A percentile compares a stretch with the other conserved stretches of the same genome.
Evolutionary conservation across 2,888 invertebrate species (phyloP).

Genomic region (Taenaris catops): DNA sequence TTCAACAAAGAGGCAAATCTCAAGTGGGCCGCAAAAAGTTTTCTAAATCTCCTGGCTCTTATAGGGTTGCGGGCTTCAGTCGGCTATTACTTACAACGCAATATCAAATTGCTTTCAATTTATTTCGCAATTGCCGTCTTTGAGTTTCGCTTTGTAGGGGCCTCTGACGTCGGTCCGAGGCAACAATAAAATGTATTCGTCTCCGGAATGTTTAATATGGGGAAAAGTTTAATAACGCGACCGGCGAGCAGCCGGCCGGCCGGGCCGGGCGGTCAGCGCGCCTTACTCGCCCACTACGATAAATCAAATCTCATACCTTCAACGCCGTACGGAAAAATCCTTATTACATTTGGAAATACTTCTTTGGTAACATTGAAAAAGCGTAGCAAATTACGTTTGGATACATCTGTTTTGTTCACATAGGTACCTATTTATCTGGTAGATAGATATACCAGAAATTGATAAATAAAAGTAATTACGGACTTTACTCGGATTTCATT

Average conservation of each 20-base stretch:
- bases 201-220: constrained; percentile 81
- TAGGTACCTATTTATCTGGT: no score
- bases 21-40: constrained; percentile 22
- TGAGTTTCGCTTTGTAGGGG: constrained; percentile 80
- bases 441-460: no score
- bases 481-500: no score
- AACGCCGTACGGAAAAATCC: constrained; percentile 64
- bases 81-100: constrained; percentile 79
- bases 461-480: no score
- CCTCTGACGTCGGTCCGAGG: constrained; percentile 78
- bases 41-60: constrained; percentile 37
- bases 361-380: constrained; percentile 35
- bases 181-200: constrained; percentile 81
- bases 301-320: constrained; percentile 78
- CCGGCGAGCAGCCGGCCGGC: constrained; percentile 46
- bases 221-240: constrained; percentile 81
- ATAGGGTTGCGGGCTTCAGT: constrained; percentile 65
- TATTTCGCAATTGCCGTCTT: constrained; percentile 80
- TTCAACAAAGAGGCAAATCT: constrained; percentile 20
- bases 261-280: constrained; percentile 54
- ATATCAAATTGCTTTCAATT: constrained; percentile 80
- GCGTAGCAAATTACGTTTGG: constrained; percentile 17
- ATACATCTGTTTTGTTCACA: constrained; percentile 8
- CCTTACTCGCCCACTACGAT: constrained; percentile 60
- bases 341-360: constrained; percentile 71